Percentiles rank a stretch among this genome's conserved stretches.
Evolutionary conservation across 30 jellyfish, hydroid and myxozoan species (phyloP).

Genomic region (Rhopilema esculentum): DNA sequence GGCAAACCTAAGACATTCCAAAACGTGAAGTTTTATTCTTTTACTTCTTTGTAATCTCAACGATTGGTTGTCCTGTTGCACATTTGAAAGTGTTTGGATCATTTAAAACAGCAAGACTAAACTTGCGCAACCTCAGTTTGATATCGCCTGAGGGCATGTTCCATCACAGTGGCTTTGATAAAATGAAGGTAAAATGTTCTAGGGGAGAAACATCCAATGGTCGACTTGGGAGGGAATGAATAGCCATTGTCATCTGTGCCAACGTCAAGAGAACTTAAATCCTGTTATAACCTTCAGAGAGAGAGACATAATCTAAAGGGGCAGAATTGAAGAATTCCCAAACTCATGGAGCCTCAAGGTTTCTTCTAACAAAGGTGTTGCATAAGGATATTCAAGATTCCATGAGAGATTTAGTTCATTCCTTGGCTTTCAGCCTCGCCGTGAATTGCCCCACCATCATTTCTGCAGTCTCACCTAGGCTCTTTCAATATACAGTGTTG

Average conservation of each 20-base stretch:
- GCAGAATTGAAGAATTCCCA: no score
- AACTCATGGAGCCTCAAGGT: no score
- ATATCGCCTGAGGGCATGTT: background rate
- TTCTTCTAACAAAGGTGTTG: no score
- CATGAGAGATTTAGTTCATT: no score
- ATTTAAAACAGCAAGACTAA: background rate
- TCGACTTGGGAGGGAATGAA: background rate
- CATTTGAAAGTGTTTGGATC: background rate
- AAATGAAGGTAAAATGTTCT: background rate
- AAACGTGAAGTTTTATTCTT: background rate
- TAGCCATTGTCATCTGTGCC: background rate
- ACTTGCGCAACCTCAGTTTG: background rate
- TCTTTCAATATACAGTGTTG: no score
- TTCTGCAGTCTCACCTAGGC: no score
- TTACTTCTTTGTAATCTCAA: background rate
- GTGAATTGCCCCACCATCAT: no score
- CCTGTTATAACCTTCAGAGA: background rate
- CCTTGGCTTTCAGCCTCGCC: no score
- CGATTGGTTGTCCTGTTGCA: background rate
- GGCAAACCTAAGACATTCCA: conserved; percentile 1
- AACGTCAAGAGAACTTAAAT: background rate
- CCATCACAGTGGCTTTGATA: background rate
- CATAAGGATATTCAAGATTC: no score
- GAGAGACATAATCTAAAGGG: background rate
- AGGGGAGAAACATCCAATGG: background rate